Percentiles rank a stretch among this genome's conserved stretches.
Evolutionary conservation across 2,113 vertebrate species (phyloP).

Genomic region (Australoheros scitulus): DNA sequence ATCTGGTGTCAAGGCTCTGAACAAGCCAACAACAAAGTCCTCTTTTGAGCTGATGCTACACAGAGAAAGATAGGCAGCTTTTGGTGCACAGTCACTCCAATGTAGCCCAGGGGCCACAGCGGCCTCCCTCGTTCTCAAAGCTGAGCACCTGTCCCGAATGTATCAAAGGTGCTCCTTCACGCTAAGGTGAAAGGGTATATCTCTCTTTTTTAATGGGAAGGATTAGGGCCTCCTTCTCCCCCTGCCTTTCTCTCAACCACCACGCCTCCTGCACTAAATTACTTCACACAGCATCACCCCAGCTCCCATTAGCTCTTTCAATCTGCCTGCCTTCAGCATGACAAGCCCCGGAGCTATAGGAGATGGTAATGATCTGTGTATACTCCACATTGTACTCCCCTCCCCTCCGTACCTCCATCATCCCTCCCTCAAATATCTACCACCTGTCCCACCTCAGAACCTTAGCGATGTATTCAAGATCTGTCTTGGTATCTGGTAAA

Average conservation of each 20-base stretch:
- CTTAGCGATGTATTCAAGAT: conserved; percentile 29
- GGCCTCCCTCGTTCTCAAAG: conserved; percentile 62
- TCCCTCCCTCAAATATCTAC: conserved; percentile 43
- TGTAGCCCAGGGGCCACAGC: conserved; percentile 46
- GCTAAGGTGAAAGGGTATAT: conserved; percentile 63
- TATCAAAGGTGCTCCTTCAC: conserved; percentile 59
- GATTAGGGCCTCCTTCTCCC: conserved; percentile 60
- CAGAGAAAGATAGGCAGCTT: conserved; percentile 28
- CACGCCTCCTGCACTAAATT: conserved; percentile 75
- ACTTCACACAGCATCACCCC: conserved; percentile 77
- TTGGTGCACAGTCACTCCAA: conserved; percentile 54
- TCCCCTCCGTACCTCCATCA: conserved; percentile 14
- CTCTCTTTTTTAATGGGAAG: conserved; percentile 56
- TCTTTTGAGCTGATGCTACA: conserved; percentile 44
- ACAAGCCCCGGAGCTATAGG: conserved; percentile 70
- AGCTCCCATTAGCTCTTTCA: conserved; percentile 76
- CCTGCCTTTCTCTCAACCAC: conserved; percentile 40
- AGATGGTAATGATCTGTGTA: conserved; percentile 78
- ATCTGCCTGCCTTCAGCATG: conserved; percentile 81
- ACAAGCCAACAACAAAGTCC: conserved; percentile 62
- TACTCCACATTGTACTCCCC: conserved; percentile 23
- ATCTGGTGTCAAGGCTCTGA: conserved; percentile 71
- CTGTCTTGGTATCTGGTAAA: conserved; percentile 44
- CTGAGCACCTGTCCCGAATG: conserved; percentile 68
- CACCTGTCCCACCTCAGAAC: conserved; percentile 41